A percentile compares a stretch with the other conserved stretches of the same genome.
These are phyloP conservation scores for Callorhinus ursinus DNA, from an alignment of 2,113 vertebrate genomes.

Conservation along the genomic window DNA sequence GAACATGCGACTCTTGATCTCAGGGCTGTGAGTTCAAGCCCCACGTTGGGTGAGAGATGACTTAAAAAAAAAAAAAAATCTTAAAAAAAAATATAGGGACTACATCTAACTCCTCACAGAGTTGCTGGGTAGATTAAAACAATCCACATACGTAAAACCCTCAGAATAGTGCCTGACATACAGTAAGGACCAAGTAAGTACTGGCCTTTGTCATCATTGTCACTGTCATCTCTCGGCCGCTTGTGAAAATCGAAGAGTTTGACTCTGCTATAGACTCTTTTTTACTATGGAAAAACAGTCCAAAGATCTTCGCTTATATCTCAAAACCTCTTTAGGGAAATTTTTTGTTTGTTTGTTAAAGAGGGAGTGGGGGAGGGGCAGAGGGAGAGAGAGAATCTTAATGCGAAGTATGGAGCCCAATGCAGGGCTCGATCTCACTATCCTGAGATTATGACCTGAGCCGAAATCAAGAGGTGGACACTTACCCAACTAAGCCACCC, in stretches of 20 bases:
- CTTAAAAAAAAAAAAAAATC: too few relatives aligned
- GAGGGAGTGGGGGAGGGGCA: neutral
- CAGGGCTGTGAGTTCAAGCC: neutral
- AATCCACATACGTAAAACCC: neutral
- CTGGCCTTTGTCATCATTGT: neutral
- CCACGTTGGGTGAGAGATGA: neutral
- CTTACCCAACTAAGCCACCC: neutral
- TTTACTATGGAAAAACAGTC: neutral
- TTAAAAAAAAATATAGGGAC: neutral
- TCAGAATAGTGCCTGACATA: neutral
- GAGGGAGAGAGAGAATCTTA: neutral
- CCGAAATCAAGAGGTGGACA: neutral
- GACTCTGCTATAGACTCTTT: neutral
- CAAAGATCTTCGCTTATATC: neutral
- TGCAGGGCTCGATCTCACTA: neutral
- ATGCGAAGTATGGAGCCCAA: neutral
- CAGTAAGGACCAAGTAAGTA: neutral
- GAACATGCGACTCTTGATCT: neutral
- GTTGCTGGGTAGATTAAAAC: neutral
- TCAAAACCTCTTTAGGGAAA: conserved; percentile 4
- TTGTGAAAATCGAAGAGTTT: neutral
- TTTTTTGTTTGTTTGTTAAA: neutral
- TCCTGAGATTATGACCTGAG: neutral
- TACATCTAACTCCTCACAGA: neutral
- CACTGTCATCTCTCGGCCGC: neutral